Evolutionary conservation across 2,113 vertebrate genomes (phyloP).

Genomic region (Lepus europaeus): DNA sequence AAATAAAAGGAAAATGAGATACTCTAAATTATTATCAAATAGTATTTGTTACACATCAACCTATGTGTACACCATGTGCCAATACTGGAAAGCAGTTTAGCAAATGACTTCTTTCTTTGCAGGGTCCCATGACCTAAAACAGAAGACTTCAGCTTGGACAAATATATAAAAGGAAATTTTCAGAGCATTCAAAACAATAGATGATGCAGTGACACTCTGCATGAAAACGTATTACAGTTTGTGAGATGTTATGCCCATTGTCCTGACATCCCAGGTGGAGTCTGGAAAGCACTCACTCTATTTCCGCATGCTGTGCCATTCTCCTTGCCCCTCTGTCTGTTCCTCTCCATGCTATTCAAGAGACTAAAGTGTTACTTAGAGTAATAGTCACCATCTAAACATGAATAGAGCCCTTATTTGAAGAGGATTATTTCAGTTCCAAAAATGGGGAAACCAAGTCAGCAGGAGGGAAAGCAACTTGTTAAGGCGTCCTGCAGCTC

Average conservation of each 20-base stretch:
- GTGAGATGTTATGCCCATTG: not conserved
- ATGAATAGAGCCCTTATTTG: not conserved
- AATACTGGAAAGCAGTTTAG: not conserved
- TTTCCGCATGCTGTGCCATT: not conserved
- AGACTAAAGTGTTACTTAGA: constrained; percentile 7
- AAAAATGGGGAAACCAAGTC: constrained; percentile 50
- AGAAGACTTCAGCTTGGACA: not conserved
- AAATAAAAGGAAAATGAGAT: not conserved
- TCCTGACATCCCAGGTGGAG: not conserved
- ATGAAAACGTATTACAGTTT: not conserved
- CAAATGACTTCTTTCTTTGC: not conserved
- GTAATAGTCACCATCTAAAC: not conserved
- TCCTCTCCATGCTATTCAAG: not conserved
- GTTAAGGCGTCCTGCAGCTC: not conserved
- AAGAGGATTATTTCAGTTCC: constrained; percentile 42
- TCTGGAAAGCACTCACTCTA: constrained; percentile 13
- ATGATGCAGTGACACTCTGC: not conserved
- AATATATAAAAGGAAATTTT: not conserved
- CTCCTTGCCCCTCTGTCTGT: not conserved
- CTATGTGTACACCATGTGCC: not conserved
- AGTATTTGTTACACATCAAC: not conserved
- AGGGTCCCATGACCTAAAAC: not conserved
- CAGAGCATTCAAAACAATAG: not conserved
- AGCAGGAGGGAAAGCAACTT: not conserved
- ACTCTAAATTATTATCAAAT: not conserved